These are phyloP conservation scores for Dinothrombium tinctorium DNA, from an alignment of 1,140 invertebrate genomes.

Conservation along the genomic window DNA sequence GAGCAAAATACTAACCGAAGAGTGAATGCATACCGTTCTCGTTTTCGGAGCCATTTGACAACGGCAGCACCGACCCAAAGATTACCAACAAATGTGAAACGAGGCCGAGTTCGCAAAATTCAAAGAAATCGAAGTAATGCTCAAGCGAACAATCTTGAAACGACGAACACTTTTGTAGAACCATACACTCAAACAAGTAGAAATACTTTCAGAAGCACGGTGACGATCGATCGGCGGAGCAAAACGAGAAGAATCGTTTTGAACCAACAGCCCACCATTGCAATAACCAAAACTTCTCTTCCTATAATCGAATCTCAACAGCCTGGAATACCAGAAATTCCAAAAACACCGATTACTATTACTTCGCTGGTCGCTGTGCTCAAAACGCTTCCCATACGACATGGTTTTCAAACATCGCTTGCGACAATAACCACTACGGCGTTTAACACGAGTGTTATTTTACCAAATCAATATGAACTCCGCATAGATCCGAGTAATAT, in stretches of 20 bases:
- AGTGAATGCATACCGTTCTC: too few relatives aligned
- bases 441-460: constrained; percentile 14
- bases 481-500: constrained; percentile 12
- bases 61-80: too few relatives aligned
- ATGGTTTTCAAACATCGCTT: constrained; percentile 17
- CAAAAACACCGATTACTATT: constrained; percentile 15
- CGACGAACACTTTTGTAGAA: too few relatives aligned
- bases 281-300: background rate
- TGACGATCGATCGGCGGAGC: too few relatives aligned
- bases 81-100: too few relatives aligned
- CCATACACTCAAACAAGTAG: background rate
- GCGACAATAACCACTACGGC: constrained; percentile 17
- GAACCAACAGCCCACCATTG: background rate
- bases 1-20: too few relatives aligned
- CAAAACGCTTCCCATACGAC: constrained; percentile 17
- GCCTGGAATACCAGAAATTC: constrained; percentile 10
- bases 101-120: too few relatives aligned
- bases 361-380: constrained; percentile 17
- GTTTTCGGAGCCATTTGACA: too few relatives aligned
- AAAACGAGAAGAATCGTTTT: background rate
- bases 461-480: constrained; percentile 14
- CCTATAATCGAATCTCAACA: background rate
- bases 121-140: too few relatives aligned
- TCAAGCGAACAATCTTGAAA: too few relatives aligned
- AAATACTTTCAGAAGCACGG: background rate